Evolutionary conservation across 2,113 vertebrate genomes (phyloP), one percentile per base, ranked within the genome.

Genomic region (Ageneiosus marmoratus): DNA sequence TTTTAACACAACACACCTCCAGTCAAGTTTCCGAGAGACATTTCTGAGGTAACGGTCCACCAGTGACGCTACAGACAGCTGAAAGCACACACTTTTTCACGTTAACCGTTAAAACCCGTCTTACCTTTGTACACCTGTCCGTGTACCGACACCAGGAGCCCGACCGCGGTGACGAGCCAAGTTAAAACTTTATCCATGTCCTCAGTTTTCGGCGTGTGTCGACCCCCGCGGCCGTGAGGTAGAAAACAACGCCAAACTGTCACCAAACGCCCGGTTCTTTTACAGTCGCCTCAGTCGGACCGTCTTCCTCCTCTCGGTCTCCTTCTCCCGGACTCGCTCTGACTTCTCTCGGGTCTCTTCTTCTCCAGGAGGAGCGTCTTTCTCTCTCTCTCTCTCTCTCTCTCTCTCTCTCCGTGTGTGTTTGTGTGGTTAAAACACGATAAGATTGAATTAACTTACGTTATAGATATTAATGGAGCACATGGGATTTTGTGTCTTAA

Each of bases 111-210:
- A 58, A 11, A 58, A 79, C 72, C 24, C 65, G 58, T 48, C 93
- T 93, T 93, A 95, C 94, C 94, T 94, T 92, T 94, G 76, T 91
- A 94, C 91, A 93, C 91, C 92, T 95, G 92, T 87, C 92, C 94
- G 51, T 88, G 82, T 41, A 87, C 89, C 78, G 91, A 91, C 87
- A 92, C n/a, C 90, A 94, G 88, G 72, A 94, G 89, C 86, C 91
- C 91, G 65, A 93, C 60, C 22, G 89, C 93, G 72, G 92, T 91
- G 80, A 94, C 89, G 82, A 93, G 83, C 80, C 87, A 90, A 88
- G 89, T 89, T 84, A 92, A 80, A 94, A 95, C 91, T 94, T 94
- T 95, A 92, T 95, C 93, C 94, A 95, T 95, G 86, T 90, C 92
- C 88, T 81, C 84, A 46, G 87, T 84, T 84, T 84, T 77, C 24